Evolutionary conservation across 2,797 vertebrate species (phyloP), one percentile per base, ranked within the genome.

Genomic region (Apogon hyalosoma): DNA sequence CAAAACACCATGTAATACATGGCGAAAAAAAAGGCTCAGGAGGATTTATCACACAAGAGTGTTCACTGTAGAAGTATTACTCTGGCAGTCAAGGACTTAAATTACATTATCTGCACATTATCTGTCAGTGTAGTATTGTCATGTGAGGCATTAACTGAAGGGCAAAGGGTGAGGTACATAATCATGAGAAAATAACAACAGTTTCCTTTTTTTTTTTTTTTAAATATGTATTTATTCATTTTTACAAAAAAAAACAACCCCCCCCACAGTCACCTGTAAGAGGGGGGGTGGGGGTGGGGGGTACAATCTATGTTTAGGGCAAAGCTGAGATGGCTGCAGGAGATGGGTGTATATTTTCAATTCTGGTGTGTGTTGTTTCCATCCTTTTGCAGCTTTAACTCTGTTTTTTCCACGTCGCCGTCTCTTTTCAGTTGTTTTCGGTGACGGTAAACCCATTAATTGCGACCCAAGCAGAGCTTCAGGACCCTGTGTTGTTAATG

Each of bases 401-500:
- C 6, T 33, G 1, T 33, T 33, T 33, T 33, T 33, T 8, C 31
- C 31, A 33, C 31, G 3, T 1, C n/a, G 14, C 13, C 18, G 3
- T 33, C 31, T n/a, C 1, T 51, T 62, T 59, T 42, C 12, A 45
- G 52, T 57, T 14, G 12, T 43, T 54, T 52, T 62, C 46, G 28
- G 49, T 15, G 46, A 75, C 60, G 60, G 60, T 73, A 67, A 79
- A 71, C 15, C 82, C 69, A 63, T 73, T 80, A 69, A 65, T 69
- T 21, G 16, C 12, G 55, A 62, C 24, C 47, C 51, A 42, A 70
- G 58, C 55, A 4, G 28, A 57, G 60, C 43, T 57, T 11, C 69
- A 11, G 33, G 69, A 43, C 45, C 38, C 43, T 55, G 41, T 67
- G 19, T 24, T 11, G 74, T 47, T 53, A 39, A 38, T 19, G 73